Conservation (phyloP, 2,113 vertebrate genomes). For the Mustelus asterias region DNA sequence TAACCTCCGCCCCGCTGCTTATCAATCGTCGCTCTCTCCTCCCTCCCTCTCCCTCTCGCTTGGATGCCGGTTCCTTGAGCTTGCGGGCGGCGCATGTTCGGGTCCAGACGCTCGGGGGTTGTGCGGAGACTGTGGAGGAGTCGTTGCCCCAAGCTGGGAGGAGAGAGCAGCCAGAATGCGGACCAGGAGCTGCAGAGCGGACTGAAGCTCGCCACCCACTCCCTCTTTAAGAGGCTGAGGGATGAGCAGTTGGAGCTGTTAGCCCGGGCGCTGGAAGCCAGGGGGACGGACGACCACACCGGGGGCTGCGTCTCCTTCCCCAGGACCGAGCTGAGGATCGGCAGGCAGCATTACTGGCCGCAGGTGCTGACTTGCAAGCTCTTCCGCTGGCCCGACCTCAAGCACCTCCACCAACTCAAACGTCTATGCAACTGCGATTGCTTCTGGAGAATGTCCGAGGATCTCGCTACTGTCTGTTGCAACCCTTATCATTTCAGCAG, state of each 20-base stretch:
- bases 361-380: conserved; percentile 52
- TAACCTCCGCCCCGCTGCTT: neutral
- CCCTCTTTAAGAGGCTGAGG: conserved; percentile 56
- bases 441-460: conserved; percentile 29
- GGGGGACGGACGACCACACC: conserved; percentile 40
- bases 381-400: conserved; percentile 56
- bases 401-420: conserved; percentile 49
- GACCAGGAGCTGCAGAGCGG: conserved; percentile 38
- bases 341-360: conserved; percentile 43
- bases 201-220: conserved; percentile 42
- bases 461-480: conserved; percentile 47
- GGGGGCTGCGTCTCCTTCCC: conserved; percentile 45
- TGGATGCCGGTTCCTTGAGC: neutral
- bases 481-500: conserved; percentile 58
- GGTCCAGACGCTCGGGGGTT: conserved; percentile 44
- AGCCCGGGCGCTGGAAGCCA: conserved; percentile 50
- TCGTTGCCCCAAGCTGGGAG: conserved; percentile 41
- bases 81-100: conserved; percentile 48
- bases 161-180: conserved; percentile 29
- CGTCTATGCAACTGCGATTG: conserved; percentile 45
- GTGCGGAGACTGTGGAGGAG: conserved; percentile 51
- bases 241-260: conserved; percentile 52
- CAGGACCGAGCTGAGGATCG: conserved; percentile 16
- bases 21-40: neutral
- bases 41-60: neutral